Percentiles rank a stretch among this genome's conserved stretches.
These are phyloP conservation scores for Oceanodroma leucorhoa DNA, from an alignment of 2,797 vertebrate species.

Conservation along the genomic window DNA sequence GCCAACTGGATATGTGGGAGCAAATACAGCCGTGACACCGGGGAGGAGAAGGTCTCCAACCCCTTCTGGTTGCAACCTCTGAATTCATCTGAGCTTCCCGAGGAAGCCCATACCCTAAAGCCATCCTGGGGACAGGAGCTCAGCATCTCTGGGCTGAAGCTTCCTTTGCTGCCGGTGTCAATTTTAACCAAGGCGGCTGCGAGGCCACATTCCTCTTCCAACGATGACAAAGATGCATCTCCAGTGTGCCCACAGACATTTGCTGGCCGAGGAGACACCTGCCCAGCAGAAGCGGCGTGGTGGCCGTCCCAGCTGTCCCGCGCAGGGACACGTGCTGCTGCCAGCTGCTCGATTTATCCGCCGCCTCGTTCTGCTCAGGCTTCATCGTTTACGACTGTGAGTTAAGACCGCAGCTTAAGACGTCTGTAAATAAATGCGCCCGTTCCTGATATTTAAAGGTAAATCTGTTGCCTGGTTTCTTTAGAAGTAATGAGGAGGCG, in stretches of 20 bases:
- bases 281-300: not conserved
- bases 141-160: not conserved
- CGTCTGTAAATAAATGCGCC: not conserved
- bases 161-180: not conserved
- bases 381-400: accelerated
- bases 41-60: not conserved
- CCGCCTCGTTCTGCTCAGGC: not conserved
- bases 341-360: not conserved
- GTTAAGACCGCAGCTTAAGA: not conserved
- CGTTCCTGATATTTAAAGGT: not conserved
- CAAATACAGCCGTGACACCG: not conserved
- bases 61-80: not conserved
- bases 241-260: not conserved
- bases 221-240: not conserved
- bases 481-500: not conserved
- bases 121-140: not conserved
- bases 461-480: not conserved
- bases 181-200: not conserved
- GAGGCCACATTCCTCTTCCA: not conserved
- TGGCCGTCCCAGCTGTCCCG: not conserved
- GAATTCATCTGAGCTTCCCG: not conserved
- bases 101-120: not conserved
- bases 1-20: not conserved
- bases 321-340: not conserved
- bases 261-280: not conserved